Percentiles rank a stretch among this genome's conserved stretches.
Conservation (phyloP, 2,888 invertebrate genomes). For the Bellardia pandia region DNA sequence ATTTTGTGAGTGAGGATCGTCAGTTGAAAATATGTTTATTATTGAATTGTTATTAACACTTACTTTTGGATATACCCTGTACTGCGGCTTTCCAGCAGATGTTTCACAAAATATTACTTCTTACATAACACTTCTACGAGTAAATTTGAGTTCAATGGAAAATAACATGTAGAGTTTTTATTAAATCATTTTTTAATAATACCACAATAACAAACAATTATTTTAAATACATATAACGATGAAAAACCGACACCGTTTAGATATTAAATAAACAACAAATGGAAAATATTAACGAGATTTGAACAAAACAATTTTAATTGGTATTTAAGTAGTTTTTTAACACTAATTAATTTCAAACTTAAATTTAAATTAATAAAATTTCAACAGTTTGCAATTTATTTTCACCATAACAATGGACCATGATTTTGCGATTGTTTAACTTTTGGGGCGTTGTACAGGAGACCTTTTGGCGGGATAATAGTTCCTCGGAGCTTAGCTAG, state of each 20-base stretch:
- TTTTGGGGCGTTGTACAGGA: conserved; percentile 66
- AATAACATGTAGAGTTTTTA: neutral
- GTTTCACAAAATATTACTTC: no score
- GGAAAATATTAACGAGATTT: conserved; percentile 11
- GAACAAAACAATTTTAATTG: neutral
- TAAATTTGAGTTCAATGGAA: neutral
- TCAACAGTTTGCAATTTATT: conserved; percentile 79
- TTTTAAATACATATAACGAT: conserved; percentile 10
- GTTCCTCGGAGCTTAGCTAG: conserved; percentile 74
- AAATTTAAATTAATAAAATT: conserved; percentile 76
- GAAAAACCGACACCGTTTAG: conserved; percentile 36
- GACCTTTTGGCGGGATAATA: conserved; percentile 34
- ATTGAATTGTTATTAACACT: no score
- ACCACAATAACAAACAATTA: conserved; percentile 44
- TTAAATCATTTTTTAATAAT: conserved; percentile 30
- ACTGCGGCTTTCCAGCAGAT: no score
- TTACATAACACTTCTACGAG: no score
- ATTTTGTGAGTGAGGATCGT: no score
- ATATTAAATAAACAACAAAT: conserved; percentile 5
- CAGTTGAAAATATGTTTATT: no score
- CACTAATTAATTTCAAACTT: neutral
- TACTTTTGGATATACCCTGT: no score
- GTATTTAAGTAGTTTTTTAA: neutral
- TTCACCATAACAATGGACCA: conserved; percentile 78
- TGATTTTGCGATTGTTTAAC: conserved; percentile 69